Conservation (phyloP, 2,113 vertebrate species). For the Pandion haliaetus region DNA sequence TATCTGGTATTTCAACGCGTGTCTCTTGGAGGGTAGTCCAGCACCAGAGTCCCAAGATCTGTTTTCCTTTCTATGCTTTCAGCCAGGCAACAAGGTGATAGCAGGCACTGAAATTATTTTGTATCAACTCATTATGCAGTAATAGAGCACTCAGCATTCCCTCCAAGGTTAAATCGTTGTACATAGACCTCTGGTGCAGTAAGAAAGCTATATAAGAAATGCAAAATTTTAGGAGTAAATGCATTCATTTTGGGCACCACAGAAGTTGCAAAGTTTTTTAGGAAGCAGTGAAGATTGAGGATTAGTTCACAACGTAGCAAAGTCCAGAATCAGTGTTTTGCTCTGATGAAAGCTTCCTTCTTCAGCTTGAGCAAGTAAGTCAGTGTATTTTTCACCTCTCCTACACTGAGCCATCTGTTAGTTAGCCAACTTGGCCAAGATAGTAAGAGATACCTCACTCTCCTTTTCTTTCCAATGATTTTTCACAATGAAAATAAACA, state of each 20-base stretch:
- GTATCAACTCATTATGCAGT: background rate
- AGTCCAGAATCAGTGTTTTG: background rate
- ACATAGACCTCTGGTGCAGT: background rate
- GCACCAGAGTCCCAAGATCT: background rate
- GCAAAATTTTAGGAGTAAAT: background rate
- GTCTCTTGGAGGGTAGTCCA: background rate
- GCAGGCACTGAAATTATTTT: background rate
- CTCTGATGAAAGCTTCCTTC: background rate
- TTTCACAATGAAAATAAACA: background rate
- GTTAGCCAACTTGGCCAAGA: background rate
- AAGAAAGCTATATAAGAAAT: background rate
- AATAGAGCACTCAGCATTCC: background rate
- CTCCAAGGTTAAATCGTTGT: background rate
- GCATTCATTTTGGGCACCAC: background rate
- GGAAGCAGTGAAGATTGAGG: background rate
- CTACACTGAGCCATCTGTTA: background rate
- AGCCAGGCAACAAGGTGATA: background rate
- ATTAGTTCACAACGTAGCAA: background rate
- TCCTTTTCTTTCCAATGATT: background rate
- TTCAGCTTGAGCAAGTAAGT: background rate
- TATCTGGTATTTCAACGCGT: background rate
- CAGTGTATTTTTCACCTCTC: background rate
- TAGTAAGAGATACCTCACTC: background rate
- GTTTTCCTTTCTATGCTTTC: background rate
- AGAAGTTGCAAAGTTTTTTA: background rate